Conservation (phyloP, 2,113 vertebrate genomes). For the Nothocercus nigrocapillus region DNA sequence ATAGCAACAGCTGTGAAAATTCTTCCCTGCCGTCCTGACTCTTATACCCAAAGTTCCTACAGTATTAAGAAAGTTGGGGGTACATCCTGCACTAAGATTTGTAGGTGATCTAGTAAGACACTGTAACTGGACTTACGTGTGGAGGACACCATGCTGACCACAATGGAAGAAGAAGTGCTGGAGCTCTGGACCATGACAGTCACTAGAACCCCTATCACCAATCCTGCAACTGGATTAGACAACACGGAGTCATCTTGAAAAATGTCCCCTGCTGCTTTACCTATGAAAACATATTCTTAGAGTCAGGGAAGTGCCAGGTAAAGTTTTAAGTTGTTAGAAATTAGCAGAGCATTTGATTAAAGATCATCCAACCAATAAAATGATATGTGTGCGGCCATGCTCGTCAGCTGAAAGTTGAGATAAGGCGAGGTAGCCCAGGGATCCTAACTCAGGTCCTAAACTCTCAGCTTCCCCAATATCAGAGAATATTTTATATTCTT, state of each 20-base stretch:
- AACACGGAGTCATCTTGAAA: conserved; percentile 91
- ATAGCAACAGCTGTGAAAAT: neutral
- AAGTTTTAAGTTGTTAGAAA: neutral
- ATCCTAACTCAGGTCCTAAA: neutral
- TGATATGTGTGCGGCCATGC: neutral
- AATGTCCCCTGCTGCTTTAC: conserved; percentile 94
- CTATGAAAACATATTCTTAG: conserved; percentile 66
- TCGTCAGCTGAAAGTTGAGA: neutral
- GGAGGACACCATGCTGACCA: conserved; percentile 98
- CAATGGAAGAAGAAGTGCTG: conserved; percentile 93
- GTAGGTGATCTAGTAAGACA: neutral
- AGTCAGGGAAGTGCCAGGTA: neutral
- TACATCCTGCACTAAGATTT: neutral
- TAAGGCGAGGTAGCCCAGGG: neutral
- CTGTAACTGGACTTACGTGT: conserved; percentile 82
- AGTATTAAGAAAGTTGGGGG: neutral
- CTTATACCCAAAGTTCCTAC: neutral
- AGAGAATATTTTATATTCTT: neutral
- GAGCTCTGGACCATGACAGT: conserved; percentile 97
- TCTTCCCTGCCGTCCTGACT: neutral
- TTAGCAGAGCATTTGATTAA: neutral
- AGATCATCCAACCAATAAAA: neutral
- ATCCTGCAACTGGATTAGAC: conserved; percentile 90
- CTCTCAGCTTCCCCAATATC: neutral
- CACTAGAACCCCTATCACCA: conserved; percentile 95